Evolutionary conservation across 2,797 vertebrate genomes (phyloP), one percentile per base, ranked within the genome.

Genomic region (Bucorvus abyssinicus): DNA sequence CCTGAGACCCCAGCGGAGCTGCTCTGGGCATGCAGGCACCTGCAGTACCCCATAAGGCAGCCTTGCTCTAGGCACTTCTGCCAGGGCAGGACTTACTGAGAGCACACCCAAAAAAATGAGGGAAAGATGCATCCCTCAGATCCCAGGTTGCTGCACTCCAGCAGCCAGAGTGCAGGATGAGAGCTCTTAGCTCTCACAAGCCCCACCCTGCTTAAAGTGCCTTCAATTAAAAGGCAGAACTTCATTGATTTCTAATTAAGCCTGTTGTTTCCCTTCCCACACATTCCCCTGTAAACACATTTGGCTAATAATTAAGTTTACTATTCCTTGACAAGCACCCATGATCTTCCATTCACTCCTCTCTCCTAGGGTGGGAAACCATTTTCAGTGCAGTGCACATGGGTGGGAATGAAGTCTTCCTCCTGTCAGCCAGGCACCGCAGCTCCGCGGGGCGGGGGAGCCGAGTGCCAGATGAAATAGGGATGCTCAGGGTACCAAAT

Each of bases 171-270:
- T 22, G 13, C 69, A 65, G 47, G 32, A 79, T 93, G 64, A 94
- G 83, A 34, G 29, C 84, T 73, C 91, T 81, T 38, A 40, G 53
- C 60, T 83, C 60, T 83, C 84, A 59, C n/a, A 84, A 93, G 59
- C 79, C 67, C 69, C 86, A 63, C 89, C 79, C 61, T 38, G 45
- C 68, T 61, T 82, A 82, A 91, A 96, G 65, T 61, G 50, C 52
- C 78, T 91, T 96, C 91, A 95, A 86, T 97, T 96, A 97, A 84
- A 96, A 96, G 36, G 76, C 91, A 78, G 78, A 96, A 96, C 68
- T 79, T 90, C 93, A 97, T 91, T 97, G 96, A 96, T 96, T 97
- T 94, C 82, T 96, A 97, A 97, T 97, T 97, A 96, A 91, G 76
- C 69, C 76, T 82, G 73, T 92, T 97, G 92, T 94, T 97, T 84